These are phyloP conservation scores for Diplazon laetatorius DNA, from an alignment of 2,888 invertebrate genomes.

Conservation along the genomic window DNA sequence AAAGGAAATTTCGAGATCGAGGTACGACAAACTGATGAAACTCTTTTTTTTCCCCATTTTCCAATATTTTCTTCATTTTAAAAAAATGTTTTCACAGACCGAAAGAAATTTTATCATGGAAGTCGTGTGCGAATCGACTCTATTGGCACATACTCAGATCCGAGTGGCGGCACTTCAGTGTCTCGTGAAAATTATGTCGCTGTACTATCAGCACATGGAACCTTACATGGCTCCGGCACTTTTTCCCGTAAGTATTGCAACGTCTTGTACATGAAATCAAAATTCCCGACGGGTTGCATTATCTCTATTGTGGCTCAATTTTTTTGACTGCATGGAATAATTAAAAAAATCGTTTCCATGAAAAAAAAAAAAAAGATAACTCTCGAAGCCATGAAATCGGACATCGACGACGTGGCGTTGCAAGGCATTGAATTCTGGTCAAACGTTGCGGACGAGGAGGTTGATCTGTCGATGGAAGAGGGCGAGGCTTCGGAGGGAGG, in stretches of 20 bases:
- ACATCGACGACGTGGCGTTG: slow-evolving; percentile 96
- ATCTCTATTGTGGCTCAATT: too few species aligned
- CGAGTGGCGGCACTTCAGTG: slow-evolving; percentile 99
- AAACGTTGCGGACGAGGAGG: slow-evolving; percentile 99
- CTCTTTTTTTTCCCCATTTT: too few species aligned
- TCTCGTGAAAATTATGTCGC: slow-evolving; percentile 98
- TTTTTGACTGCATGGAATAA: too few species aligned
- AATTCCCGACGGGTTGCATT: too few species aligned
- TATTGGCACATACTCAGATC: slow-evolving; percentile 94
- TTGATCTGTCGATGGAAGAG: slow-evolving; percentile 96
- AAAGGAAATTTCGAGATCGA: slow-evolving; percentile 99
- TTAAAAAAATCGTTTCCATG: background rate
- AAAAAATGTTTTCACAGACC: slow-evolving; percentile 85
- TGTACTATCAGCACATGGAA: slow-evolving; percentile 99
- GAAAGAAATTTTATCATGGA: slow-evolving; percentile 99
- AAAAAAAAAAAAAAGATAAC: slow-evolving; percentile 86
- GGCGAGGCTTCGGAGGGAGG: slow-evolving; percentile 96
- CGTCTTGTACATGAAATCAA: background rate
- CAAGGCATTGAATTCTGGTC: slow-evolving; percentile 99
- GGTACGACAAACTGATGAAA: slow-evolving; percentile 81
- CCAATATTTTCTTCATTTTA: slow-evolving; percentile 45
- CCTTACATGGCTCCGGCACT: slow-evolving; percentile 99
- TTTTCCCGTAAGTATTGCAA: slow-evolving; percentile 88
- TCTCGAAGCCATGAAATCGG: slow-evolving; percentile 98
- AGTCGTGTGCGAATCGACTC: slow-evolving; percentile 99